Evolutionary conservation across 2,797 vertebrate species (phyloP).

Genomic region (Xiphorhynchus erythropygius): DNA sequence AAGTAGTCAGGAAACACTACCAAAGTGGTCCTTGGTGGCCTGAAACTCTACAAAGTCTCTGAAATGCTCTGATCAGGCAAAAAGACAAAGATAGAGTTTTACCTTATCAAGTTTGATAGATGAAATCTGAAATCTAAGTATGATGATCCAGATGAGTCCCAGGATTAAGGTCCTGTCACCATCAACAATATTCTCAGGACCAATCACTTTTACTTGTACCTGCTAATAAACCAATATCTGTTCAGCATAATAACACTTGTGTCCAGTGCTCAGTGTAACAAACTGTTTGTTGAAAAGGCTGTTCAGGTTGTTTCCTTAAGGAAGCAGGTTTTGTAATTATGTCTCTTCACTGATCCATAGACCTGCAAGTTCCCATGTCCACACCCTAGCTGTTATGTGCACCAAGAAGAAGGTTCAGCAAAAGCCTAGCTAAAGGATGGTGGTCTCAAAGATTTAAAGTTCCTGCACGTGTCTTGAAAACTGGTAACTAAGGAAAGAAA

Average conservation of each 20-base stretch:
- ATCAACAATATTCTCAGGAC: constrained; percentile 91
- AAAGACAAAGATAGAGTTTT: not conserved
- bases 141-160: constrained; percentile 93
- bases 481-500: not conserved
- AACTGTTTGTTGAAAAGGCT: not conserved
- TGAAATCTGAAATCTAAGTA: constrained; percentile 91
- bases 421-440: not conserved
- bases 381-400: not conserved
- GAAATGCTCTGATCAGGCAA: not conserved
- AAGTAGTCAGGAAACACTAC: not conserved
- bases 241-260: not conserved
- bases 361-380: not conserved
- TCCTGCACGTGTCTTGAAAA: not conserved
- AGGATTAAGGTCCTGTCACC: constrained; percentile 89
- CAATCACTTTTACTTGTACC: constrained; percentile 89
- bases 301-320: not conserved
- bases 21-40: not conserved
- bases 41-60: not conserved
- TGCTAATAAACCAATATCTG: constrained; percentile 30
- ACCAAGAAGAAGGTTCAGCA: not conserved
- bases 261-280: not conserved
- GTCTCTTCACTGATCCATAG: not conserved
- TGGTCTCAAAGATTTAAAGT: not conserved
- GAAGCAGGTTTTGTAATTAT: not conserved
- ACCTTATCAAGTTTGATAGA: constrained; percentile 87